Evolutionary conservation across 2,113 vertebrate genomes (phyloP).

Genomic region (Bathybates hornii): DNA sequence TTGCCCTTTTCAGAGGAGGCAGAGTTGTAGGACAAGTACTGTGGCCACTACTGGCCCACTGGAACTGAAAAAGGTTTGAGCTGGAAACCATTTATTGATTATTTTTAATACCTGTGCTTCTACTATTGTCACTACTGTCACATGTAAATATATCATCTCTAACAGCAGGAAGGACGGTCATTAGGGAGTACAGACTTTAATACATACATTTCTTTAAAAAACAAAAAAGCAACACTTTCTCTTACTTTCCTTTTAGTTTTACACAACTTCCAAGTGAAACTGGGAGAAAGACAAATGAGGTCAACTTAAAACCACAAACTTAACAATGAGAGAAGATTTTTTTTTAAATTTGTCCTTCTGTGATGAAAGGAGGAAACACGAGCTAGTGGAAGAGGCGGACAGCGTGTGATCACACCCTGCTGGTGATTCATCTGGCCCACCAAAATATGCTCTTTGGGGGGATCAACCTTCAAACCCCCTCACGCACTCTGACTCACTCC

Average conservation of each 20-base stretch:
- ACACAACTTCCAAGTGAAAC: not conserved
- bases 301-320: not conserved
- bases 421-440: slow-evolving; percentile 43
- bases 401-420: slow-evolving; percentile 36
- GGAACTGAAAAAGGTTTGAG: not conserved
- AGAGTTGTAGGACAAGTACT: not conserved
- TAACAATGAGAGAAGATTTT: not conserved
- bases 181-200: not conserved
- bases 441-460: slow-evolving; percentile 32
- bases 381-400: not conserved
- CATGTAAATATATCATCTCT: not conserved
- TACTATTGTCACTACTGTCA: not conserved
- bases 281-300: not conserved
- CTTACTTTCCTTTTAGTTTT: not conserved
- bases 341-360: rapidly evolving
- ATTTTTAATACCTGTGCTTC: not conserved
- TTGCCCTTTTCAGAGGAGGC: not conserved
- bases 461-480: slow-evolving; percentile 38
- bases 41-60: not conserved
- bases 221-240: not conserved
- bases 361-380: not conserved
- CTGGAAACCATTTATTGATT: not conserved
- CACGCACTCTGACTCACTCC: slow-evolving; percentile 50
- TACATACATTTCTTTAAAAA: not conserved
- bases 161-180: rapidly evolving